These are phyloP conservation scores for Caretta caretta DNA, from an alignment of 2,113 vertebrate species.

Conservation along the genomic window DNA sequence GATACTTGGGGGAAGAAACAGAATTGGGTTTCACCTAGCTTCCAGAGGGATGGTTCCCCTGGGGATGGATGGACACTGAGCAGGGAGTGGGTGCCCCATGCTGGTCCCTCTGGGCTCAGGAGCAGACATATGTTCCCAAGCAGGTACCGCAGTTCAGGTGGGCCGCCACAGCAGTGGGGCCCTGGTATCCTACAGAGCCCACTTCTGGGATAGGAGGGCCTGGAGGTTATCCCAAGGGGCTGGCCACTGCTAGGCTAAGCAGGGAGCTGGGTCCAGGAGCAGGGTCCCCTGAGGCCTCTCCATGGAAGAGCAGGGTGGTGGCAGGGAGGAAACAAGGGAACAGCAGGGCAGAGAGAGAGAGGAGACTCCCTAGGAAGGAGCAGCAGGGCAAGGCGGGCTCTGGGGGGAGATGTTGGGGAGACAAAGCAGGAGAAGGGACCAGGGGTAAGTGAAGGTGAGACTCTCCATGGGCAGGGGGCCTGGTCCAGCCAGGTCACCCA, in stretches of 20 bases:
- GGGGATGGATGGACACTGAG: neutral
- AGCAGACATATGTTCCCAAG: neutral
- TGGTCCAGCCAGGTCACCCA: too few species aligned
- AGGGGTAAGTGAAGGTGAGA: too few species aligned
- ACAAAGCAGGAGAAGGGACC: too few species aligned
- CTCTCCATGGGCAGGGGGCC: too few species aligned
- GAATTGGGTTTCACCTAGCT: neutral
- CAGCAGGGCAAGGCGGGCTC: too few species aligned
- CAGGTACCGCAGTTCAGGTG: neutral
- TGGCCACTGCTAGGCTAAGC: neutral
- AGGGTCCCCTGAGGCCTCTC: too few species aligned
- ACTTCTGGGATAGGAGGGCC: neutral
- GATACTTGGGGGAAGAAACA: neutral
- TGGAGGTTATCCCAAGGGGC: neutral
- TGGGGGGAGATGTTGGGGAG: neutral
- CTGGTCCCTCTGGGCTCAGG: neutral
- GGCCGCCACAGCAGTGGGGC: neutral
- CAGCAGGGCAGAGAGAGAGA: too few species aligned
- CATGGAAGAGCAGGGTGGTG: neutral
- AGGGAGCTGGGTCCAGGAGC: too few species aligned
- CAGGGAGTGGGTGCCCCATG: neutral
- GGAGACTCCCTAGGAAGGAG: too few species aligned
- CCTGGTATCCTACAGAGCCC: neutral
- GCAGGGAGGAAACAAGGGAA: neutral
- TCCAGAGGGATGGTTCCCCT: neutral